Conservation (phyloP, 92 coral and sea anemone species). For the Heteractis magnifica region DNA sequence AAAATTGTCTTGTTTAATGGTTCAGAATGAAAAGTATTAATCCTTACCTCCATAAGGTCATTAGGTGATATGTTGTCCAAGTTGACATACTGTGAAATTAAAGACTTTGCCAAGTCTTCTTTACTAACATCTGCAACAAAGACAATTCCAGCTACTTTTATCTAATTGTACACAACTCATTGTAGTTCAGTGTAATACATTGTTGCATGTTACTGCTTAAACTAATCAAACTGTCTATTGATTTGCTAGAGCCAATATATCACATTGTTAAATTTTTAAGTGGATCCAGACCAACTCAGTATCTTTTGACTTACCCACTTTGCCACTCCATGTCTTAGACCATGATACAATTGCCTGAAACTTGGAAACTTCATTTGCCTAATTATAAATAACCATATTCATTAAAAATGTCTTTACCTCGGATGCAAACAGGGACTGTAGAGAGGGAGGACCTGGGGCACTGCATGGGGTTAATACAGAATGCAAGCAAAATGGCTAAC, state of each 20-base stretch:
- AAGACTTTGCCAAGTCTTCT: conserved; percentile 38
- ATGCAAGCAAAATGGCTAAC: no score
- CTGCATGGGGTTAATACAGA: no score
- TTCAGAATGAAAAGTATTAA: not conserved
- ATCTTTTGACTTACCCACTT: conserved; percentile 12
- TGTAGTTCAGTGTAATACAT: no score
- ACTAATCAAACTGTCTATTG: no score
- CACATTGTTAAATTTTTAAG: not conserved
- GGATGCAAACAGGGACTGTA: no score
- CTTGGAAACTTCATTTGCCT: conserved; percentile 34
- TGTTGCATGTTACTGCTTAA: no score
- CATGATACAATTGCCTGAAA: conserved; percentile 39
- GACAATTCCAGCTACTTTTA: not conserved
- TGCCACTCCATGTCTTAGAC: conserved; percentile 30
- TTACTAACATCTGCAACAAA: conserved; percentile 14
- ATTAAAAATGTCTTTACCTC: no score
- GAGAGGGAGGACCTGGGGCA: no score
- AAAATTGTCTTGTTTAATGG: no score
- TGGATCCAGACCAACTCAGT: no score
- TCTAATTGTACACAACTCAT: no score
- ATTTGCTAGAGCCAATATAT: no score
- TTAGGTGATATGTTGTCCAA: conserved; percentile 16
- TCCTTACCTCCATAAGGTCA: conserved; percentile 39
- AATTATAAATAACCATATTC: not conserved
- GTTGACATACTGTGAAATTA: conserved; percentile 16